Evolutionary conservation across 2,888 invertebrate genomes (phyloP).

Genomic region (Drosophila infuscata): DNA sequence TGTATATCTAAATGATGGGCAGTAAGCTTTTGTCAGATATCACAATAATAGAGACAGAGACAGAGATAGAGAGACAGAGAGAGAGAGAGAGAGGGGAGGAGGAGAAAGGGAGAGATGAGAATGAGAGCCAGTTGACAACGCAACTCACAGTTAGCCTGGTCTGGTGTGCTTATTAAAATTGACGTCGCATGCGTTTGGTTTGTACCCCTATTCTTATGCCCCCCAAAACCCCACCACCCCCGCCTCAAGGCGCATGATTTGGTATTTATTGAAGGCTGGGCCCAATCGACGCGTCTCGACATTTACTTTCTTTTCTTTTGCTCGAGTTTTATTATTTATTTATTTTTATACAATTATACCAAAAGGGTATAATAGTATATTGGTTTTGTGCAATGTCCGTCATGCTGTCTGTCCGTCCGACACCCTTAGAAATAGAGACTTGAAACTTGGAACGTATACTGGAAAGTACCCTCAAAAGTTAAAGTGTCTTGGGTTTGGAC

Average conservation of each 20-base stretch:
- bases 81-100: neutral
- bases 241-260: conserved; percentile 1
- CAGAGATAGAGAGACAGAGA: no score
- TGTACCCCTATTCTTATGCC: conserved; percentile 2
- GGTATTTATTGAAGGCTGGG: conserved; percentile 40
- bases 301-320: conserved; percentile 1
- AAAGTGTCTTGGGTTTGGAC: no score
- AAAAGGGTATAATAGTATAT: no score
- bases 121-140: conserved; percentile 19
- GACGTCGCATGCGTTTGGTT: conserved; percentile 24
- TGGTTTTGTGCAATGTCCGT: no score
- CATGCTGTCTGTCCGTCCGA: no score
- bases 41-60: neutral
- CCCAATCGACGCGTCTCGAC: conserved; percentile 10
- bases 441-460: no score
- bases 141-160: conserved; percentile 12
- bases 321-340: neutral
- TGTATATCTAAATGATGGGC: conserved; percentile 16
- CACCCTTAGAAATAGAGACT: no score
- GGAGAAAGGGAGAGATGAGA: neutral
- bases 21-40: conserved; percentile 7
- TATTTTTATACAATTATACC: no score
- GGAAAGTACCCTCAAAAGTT: no score
- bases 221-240: neutral
- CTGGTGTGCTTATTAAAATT: conserved; percentile 26